phyloP scores from a whole-genome alignment of 2,113 vertebrate species.

The Bos taurus region DNA sequence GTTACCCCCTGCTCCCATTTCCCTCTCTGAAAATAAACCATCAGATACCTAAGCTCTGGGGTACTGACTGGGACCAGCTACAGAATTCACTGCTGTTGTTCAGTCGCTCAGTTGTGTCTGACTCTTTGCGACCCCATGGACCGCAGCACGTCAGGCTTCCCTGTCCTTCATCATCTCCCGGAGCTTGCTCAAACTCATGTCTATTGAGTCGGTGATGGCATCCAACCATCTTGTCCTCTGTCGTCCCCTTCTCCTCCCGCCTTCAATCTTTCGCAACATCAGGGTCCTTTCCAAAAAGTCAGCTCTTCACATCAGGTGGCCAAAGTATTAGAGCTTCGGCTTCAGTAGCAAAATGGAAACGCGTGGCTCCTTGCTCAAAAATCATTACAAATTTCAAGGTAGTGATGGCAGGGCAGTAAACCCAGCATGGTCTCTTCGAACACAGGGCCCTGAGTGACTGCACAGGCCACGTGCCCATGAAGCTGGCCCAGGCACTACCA shows the following conservation, averaged over 20 bases:
- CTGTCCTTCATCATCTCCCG: neutral
- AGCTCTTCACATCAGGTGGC: neutral
- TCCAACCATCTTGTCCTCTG: neutral
- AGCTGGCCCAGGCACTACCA: neutral
- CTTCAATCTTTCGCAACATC: neutral
- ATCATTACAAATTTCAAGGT: neutral
- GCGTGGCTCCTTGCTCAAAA: neutral
- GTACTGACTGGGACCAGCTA: neutral
- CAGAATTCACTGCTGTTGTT: neutral
- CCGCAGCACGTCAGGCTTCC: neutral
- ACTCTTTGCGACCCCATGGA: neutral
- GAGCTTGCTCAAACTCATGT: neutral
- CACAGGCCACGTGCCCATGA: accelerated
- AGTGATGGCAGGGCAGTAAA: neutral
- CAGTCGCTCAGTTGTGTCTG: accelerated
- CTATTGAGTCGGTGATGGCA: neutral
- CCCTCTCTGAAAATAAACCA: neutral
- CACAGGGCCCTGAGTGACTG: accelerated
- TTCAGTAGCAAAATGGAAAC: neutral
- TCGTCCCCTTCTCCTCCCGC: neutral
- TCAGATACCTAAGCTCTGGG: neutral
- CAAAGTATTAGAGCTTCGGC: neutral
- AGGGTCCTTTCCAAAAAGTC: neutral
- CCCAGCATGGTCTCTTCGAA: neutral
- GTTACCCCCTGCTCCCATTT: neutral